phyloP scores from a whole-genome alignment of 2,888 invertebrate genomes.

The Tineola bisselliella region DNA sequence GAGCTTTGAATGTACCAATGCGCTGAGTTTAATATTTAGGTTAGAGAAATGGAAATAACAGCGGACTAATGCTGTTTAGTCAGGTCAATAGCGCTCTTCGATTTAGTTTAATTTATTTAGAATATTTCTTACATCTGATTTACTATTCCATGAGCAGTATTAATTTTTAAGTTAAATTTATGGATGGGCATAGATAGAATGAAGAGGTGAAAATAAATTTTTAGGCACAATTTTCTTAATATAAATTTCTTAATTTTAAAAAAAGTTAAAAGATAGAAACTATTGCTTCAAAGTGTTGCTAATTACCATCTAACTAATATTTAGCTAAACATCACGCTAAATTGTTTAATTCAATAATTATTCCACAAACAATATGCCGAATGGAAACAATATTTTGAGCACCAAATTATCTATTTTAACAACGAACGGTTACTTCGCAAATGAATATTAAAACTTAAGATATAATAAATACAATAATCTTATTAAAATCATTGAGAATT shows the following conservation, averaged over 20 bases:
- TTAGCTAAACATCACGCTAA: neutral
- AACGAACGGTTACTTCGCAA: neutral
- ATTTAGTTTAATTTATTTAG: no score
- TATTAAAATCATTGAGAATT: neutral
- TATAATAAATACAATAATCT: neutral
- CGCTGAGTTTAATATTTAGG: no score
- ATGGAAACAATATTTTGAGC: neutral
- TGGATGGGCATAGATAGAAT: no score
- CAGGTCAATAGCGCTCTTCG: no score
- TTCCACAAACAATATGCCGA: neutral
- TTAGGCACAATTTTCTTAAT: slow-evolving; percentile 57
- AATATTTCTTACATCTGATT: no score
- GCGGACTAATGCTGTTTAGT: no score
- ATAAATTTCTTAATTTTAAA: slow-evolving; percentile 31
- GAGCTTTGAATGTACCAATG: no score
- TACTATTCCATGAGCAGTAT: no score
- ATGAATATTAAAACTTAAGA: neutral
- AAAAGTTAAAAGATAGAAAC: neutral
- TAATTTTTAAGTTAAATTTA: no score
- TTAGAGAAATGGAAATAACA: no score
- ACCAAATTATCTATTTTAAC: neutral
- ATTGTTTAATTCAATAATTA: neutral
- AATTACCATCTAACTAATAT: neutral
- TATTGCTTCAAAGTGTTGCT: no score
- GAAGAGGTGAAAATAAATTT: slow-evolving; percentile 16